phyloP scores from a whole-genome alignment of 2,888 invertebrate species.

The Seira sanloemensis region DNA sequence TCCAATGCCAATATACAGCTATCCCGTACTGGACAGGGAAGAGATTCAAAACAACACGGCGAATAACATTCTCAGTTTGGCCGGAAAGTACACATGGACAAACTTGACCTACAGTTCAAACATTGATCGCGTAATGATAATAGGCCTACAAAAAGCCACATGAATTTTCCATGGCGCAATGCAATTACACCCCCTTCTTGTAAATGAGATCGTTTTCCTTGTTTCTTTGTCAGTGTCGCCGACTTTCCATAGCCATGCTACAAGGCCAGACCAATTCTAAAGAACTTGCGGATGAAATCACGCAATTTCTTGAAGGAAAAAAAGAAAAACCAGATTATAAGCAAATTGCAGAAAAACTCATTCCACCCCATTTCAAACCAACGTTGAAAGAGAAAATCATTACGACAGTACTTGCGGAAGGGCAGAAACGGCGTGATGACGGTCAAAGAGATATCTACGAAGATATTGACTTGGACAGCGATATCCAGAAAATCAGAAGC shows the following conservation, averaged over 20 bases:
- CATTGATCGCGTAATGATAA: slow-evolving; percentile 26
- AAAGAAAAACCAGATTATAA: not conserved
- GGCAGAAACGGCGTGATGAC: not conserved
- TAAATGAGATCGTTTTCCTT: no score
- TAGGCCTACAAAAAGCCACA: not conserved
- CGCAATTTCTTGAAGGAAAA: not conserved
- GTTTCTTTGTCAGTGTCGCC: slow-evolving; percentile 7
- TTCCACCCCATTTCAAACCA: slow-evolving; percentile 1
- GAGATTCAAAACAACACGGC: slow-evolving; percentile 13
- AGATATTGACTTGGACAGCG: not conserved
- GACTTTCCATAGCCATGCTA: not conserved
- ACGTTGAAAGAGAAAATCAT: not conserved
- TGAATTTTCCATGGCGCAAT: not conserved
- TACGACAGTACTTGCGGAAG: not conserved
- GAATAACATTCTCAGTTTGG: slow-evolving; percentile 10
- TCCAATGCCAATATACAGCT: slow-evolving; percentile 18
- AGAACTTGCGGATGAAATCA: not conserved
- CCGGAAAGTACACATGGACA: slow-evolving; percentile 26
- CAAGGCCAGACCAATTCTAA: not conserved
- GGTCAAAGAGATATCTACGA: not conserved
- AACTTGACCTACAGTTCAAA: slow-evolving; percentile 26
- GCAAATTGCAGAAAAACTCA: slow-evolving; percentile 12
- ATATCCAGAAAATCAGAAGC: not conserved
- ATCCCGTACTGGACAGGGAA: not conserved
- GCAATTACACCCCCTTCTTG: not conserved